Conservation (phyloP, 2,113 vertebrate species). For the Nycticryphes semicollaris region DNA sequence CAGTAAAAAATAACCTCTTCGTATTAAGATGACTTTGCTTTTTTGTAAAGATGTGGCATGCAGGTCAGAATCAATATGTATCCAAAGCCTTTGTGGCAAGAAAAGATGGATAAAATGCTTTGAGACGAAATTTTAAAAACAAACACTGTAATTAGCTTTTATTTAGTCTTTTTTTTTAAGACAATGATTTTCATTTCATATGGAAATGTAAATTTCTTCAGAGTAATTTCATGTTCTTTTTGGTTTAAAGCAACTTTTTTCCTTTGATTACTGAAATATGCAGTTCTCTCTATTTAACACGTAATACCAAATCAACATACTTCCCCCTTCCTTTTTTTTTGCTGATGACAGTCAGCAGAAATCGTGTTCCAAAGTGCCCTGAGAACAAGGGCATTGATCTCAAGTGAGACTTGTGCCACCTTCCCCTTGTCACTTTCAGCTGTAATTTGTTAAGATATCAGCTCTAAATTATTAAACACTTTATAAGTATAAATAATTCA, state of each 20-base stretch:
- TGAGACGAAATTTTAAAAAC: constrained; percentile 69
- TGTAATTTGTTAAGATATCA: constrained; percentile 85
- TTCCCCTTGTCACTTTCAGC: constrained; percentile 79
- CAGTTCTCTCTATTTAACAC: constrained; percentile 62
- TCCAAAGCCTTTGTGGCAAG: constrained; percentile 55
- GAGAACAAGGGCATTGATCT: constrained; percentile 75
- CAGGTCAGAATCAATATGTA: constrained; percentile 63
- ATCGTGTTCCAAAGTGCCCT: constrained; percentile 63
- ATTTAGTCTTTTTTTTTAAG: constrained; percentile 69
- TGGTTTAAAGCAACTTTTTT: constrained; percentile 67
- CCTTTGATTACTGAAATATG: constrained; percentile 70
- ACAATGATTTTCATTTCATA: constrained; percentile 71
- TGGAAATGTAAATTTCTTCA: constrained; percentile 67
- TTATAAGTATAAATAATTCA: constrained; percentile 94
- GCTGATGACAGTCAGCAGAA: constrained; percentile 75
- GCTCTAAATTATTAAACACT: constrained; percentile 90
- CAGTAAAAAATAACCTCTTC: constrained; percentile 66
- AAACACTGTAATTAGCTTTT: constrained; percentile 65
- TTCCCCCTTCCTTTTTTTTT: constrained; percentile 46
- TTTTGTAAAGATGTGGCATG: constrained; percentile 53
- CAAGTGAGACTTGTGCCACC: constrained; percentile 68
- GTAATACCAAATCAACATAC: constrained; percentile 61
- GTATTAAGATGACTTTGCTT: constrained; percentile 68
- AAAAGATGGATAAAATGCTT: constrained; percentile 57
- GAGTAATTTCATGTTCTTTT: constrained; percentile 65